A percentile compares a stretch with the other conserved stretches of the same genome.
These are phyloP conservation scores for Leptodactylus fallax DNA, from an alignment of 2,797 vertebrate genomes.

Conservation along the genomic window DNA sequence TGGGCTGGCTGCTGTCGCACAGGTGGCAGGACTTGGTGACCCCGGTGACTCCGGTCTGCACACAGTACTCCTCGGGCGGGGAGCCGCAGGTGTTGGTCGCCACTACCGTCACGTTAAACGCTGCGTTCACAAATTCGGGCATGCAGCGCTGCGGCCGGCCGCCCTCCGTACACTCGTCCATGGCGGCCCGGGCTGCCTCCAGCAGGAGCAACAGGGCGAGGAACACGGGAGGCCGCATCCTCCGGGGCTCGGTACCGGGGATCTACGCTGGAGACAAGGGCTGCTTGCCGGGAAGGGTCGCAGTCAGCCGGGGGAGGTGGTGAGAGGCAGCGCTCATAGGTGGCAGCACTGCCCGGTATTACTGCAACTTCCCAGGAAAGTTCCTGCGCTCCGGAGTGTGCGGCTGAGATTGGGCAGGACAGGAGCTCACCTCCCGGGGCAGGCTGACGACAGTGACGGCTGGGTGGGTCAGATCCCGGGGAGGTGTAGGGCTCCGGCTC, in stretches of 20 bases:
- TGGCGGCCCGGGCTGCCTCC: constrained; percentile 76
- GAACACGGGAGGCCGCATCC: constrained; percentile 58
- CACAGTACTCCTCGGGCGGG: constrained; percentile 97
- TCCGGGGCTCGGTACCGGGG: background rate
- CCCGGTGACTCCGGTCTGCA: constrained; percentile 96
- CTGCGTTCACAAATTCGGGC: constrained; percentile 98
- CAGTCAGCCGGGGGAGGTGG: constrained; percentile 11
- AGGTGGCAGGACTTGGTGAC: constrained; percentile 99
- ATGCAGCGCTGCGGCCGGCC: constrained; percentile 88
- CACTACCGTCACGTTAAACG: constrained; percentile 94
- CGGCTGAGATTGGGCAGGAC: background rate
- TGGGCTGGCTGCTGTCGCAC: constrained; percentile 87
- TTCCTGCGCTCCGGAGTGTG: background rate
- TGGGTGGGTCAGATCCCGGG: constrained; percentile 8
- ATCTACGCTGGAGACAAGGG: background rate
- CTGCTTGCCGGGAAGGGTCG: background rate
- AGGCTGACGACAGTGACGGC: background rate
- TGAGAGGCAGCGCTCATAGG: constrained; percentile 38
- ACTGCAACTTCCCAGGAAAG: constrained; percentile 1
- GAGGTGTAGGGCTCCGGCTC: constrained; percentile 17
- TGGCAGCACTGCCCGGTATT: background rate
- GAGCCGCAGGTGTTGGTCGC: constrained; percentile 93
- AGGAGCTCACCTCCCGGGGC: background rate
- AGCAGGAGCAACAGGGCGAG: constrained; percentile 64
- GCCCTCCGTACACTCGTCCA: constrained; percentile 88